phyloP scores from a whole-genome alignment of 2,888 invertebrate species.

The Ennomos fuscantarius region DNA sequence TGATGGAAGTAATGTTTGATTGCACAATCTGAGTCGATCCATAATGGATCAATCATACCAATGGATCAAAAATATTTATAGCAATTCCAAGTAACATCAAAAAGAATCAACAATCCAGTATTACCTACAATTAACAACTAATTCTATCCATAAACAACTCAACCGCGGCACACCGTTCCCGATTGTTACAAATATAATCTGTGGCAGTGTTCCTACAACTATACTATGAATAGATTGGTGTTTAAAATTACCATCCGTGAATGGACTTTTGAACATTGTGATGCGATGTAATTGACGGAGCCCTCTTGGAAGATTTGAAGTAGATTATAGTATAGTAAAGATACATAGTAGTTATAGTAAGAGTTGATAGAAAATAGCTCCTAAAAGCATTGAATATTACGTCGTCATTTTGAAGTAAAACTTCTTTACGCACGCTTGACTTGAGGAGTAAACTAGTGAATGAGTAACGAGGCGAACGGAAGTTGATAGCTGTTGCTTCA shows the following conservation, averaged over 20 bases:
- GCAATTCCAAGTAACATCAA: conserved; percentile 10
- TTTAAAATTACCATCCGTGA: conserved; percentile 27
- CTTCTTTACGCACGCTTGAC: too few relatives aligned
- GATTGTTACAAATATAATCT: conserved; percentile 32
- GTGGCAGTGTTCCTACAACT: conserved; percentile 39
- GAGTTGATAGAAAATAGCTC: too few relatives aligned
- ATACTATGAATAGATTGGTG: conserved; percentile 31
- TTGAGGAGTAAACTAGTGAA: too few relatives aligned
- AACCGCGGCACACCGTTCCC: conserved; percentile 22
- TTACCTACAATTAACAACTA: conserved; percentile 19
- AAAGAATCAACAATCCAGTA: conserved; percentile 26
- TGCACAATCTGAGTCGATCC: too few relatives aligned
- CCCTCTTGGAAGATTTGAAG: conserved; percentile 14
- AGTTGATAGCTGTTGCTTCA: too few relatives aligned
- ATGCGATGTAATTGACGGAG: conserved; percentile 33
- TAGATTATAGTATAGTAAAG: neutral
- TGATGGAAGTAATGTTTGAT: too few relatives aligned
- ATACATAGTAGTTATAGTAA: too few relatives aligned
- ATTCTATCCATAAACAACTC: conserved; percentile 24
- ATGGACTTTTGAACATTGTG: conserved; percentile 26
- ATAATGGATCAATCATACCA: too few relatives aligned
- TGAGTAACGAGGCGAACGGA: too few relatives aligned
- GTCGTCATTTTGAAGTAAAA: too few relatives aligned
- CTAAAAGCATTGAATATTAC: too few relatives aligned
- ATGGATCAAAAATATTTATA: too few relatives aligned